Percentiles rank a stretch among this genome's conserved stretches.
Evolutionary conservation across 2,113 vertebrate species (phyloP).

Genomic region (Tringa solitaria): DNA sequence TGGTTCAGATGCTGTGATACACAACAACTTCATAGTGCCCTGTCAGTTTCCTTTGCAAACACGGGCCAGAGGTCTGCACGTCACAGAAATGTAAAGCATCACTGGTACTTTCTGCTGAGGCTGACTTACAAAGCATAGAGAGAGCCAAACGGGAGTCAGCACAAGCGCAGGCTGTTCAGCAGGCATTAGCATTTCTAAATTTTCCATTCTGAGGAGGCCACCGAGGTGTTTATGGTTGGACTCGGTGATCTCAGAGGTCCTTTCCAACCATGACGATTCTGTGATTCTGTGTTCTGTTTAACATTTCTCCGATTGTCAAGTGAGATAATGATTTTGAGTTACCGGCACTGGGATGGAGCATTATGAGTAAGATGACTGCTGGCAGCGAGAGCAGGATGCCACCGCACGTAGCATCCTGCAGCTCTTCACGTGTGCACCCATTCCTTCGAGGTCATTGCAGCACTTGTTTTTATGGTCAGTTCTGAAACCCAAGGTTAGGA

Average conservation of each 20-base stretch:
- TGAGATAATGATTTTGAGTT: neutral
- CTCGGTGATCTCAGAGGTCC: too few species aligned
- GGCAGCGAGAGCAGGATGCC: neutral
- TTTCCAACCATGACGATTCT: too few species aligned
- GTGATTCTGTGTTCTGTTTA: neutral
- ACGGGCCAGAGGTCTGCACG: neutral
- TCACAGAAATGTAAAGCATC: neutral
- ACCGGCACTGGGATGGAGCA: neutral
- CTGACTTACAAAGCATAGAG: neutral
- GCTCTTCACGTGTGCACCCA: rapidly evolving
- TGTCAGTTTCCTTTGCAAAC: neutral
- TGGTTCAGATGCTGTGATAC: neutral
- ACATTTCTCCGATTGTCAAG: neutral
- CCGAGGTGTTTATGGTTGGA: neutral
- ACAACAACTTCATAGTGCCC: rapidly evolving
- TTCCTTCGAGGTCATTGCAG: neutral
- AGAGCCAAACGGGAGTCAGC: neutral
- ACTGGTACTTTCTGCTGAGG: neutral
- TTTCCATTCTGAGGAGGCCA: neutral
- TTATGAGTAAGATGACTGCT: neutral
- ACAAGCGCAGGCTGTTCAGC: neutral
- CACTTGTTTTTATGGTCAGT: neutral
- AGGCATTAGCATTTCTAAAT: neutral
- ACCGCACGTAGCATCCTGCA: rapidly evolving
- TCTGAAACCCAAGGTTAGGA: neutral